Evolutionary conservation across 2,888 invertebrate genomes (phyloP), one percentile per base, ranked within the genome.

Genomic region (Theretra japonica): DNA sequence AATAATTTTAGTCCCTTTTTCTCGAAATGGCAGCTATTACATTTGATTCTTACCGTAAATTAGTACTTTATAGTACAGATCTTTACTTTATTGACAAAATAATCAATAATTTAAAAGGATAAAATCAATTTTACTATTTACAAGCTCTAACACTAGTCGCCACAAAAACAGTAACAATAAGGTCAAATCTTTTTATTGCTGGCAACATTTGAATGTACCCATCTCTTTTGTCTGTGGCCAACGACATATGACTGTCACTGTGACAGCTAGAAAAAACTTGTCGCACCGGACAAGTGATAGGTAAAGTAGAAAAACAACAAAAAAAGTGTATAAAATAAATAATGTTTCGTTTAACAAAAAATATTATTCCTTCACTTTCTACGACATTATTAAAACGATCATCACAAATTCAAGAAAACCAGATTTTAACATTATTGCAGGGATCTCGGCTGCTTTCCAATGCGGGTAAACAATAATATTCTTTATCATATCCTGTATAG

Each of bases 301-400:
- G 17, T 23, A 15, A 23, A 23, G 25, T 58, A n/a, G 15, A 23
- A 41, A 41, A 65, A 41, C 19, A 71, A 41, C 57, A 41, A 75
- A 76, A 70, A 75, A 74, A 74, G 25, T 70, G 33, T 57, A 74
- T 73, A 62, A 70, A 60, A 68, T 68, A 71, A 53, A 83, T 85
- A 83, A 93, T 93, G 93, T 90, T 92, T 84, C 90, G 92, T 71
- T 71, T 91, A 75, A 70, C 88, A 33, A 91, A 87, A 82, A 87
- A 82, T 77, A 58, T 89, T 50, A 73, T 84, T 56, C 86, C 90
- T 41, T 69, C 83, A 28, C 72, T 90, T 74, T 79, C 86, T 11
- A 91, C 88, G 75, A 82, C 81, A 25, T 68, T 83, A 25, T 72
- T 83, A 17, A 88, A 83, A 79, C 80, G 79, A 72, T 73, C 80